Percentiles rank a stretch among this genome's conserved stretches.
phyloP scores from a whole-genome alignment of 1,140 invertebrate genomes.

The Oryctes rhinoceros region DNA sequence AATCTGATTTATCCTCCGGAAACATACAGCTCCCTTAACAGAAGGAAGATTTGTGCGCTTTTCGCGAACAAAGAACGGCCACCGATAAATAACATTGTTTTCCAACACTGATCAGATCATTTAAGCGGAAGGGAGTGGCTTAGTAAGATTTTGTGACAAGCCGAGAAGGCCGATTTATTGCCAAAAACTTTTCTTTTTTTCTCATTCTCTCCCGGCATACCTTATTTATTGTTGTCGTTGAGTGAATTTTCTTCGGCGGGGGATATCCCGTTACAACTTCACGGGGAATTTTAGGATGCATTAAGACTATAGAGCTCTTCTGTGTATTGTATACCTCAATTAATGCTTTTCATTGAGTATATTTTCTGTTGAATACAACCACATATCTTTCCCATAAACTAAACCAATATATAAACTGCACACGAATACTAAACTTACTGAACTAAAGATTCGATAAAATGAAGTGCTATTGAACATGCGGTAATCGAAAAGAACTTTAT shows the following conservation, averaged over 20 bases:
- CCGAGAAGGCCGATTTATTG: slow-evolving; percentile 31
- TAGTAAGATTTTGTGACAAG: slow-evolving; percentile 36
- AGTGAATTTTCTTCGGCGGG: slow-evolving; percentile 17
- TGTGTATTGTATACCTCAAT: no score
- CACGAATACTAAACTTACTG: no score
- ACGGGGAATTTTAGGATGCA: neutral
- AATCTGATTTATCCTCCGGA: slow-evolving; percentile 17
- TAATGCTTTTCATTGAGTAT: no score
- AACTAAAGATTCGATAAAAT: no score
- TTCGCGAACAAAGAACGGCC: slow-evolving; percentile 6
- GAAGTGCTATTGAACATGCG: no score
- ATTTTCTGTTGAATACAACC: no score
- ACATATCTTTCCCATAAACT: no score
- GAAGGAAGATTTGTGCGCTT: slow-evolving; percentile 25
- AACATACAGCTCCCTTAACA: slow-evolving; percentile 1
- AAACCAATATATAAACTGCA: no score
- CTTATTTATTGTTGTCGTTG: slow-evolving; percentile 34
- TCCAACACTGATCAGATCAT: slow-evolving; percentile 32
- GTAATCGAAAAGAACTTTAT: no score
- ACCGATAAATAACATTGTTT: slow-evolving; percentile 37
- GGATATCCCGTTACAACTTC: neutral
- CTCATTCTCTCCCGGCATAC: slow-evolving; percentile 4
- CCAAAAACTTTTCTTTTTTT: slow-evolving; percentile 27
- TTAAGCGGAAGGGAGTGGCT: slow-evolving; percentile 36
- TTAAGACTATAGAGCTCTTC: no score